Evolutionary conservation across 2,888 invertebrate genomes (phyloP).

Genomic region (Schrankia costaestrigalis): DNA sequence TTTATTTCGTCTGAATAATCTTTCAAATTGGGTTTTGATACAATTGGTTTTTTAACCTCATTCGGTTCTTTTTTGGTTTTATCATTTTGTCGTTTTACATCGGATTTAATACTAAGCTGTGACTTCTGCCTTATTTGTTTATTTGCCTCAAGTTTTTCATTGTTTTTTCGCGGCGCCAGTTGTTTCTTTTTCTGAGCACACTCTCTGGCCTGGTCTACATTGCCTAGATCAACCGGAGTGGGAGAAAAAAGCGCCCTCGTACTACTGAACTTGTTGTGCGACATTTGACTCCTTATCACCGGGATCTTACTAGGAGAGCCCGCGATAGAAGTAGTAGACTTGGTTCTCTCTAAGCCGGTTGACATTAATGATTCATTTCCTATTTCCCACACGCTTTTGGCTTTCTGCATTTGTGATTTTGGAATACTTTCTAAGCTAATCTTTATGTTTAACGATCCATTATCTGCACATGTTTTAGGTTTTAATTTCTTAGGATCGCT

Average conservation of each 20-base stretch:
- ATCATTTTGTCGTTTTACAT: slow-evolving; percentile 61
- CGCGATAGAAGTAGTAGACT: slow-evolving; percentile 77
- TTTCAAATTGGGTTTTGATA: slow-evolving; percentile 60
- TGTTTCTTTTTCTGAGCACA: slow-evolving; percentile 77
- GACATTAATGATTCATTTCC: slow-evolving; percentile 64
- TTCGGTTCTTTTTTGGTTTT: slow-evolving; percentile 63
- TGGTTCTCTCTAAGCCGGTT: slow-evolving; percentile 70
- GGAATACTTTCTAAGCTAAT: slow-evolving; percentile 55
- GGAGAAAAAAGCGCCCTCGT: slow-evolving; percentile 78
- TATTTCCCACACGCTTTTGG: slow-evolving; percentile 79
- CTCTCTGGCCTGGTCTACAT: slow-evolving; percentile 78
- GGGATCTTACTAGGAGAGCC: slow-evolving; percentile 83
- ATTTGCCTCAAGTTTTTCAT: slow-evolving; percentile 58
- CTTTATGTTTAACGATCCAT: slow-evolving; percentile 66
- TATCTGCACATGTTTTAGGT: slow-evolving; percentile 61
- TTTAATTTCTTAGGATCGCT: slow-evolving; percentile 68
- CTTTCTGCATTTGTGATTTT: slow-evolving; percentile 73
- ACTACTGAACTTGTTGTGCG: slow-evolving; percentile 73
- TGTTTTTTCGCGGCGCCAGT: slow-evolving; percentile 53
- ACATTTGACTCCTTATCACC: slow-evolving; percentile 79
- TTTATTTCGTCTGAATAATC: slow-evolving; percentile 76
- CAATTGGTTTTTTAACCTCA: slow-evolving; percentile 60
- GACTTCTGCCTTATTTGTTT: slow-evolving; percentile 75
- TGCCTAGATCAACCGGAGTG: slow-evolving; percentile 80
- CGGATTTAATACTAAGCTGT: slow-evolving; percentile 65